A percentile compares a stretch with the other conserved stretches of the same genome.
Evolutionary conservation across 1,140 invertebrate species (phyloP).

Genomic region (Batillaria attramentaria): DNA sequence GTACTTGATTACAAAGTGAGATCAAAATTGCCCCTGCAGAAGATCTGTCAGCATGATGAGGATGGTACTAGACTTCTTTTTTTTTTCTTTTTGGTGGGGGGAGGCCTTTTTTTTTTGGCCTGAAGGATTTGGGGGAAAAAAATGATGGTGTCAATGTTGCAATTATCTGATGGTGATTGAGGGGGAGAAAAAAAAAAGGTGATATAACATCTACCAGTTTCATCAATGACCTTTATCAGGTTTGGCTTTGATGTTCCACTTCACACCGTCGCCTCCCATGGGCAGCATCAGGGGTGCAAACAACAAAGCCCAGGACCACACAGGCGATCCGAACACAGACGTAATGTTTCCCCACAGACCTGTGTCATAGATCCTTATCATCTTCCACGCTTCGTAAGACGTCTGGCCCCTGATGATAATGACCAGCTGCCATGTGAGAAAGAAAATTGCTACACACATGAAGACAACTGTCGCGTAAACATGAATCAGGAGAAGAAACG

Average conservation of each 20-base stretch:
- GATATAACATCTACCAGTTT: too few species aligned
- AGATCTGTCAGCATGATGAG: too few species aligned
- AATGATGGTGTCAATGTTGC: too few species aligned
- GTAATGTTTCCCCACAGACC: constrained; percentile 44
- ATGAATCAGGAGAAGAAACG: constrained; percentile 44
- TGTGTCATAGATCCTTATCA: constrained; percentile 38
- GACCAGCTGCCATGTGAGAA: constrained; percentile 48
- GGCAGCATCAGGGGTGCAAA: constrained; percentile 42
- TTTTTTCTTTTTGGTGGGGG: too few species aligned
- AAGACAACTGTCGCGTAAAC: constrained; percentile 42
- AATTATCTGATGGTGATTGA: too few species aligned
- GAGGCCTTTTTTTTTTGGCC: too few species aligned
- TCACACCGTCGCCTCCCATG: constrained; percentile 46
- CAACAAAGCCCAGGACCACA: neutral
- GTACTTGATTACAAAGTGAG: too few species aligned
- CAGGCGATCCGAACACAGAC: constrained; percentile 50
- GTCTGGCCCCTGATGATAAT: constrained; percentile 54
- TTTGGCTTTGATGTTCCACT: constrained; percentile 45
- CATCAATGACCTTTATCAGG: constrained; percentile 28
- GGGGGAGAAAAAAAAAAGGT: too few species aligned
- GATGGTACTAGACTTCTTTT: too few species aligned
- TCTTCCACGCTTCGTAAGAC: constrained; percentile 51
- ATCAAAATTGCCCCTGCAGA: too few species aligned
- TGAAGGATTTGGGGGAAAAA: too few species aligned
- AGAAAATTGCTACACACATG: constrained; percentile 38